A percentile compares a stretch with the other conserved stretches of the same genome.
Conservation (phyloP, 2,888 invertebrate species). For the Hypsopygia costalis region DNA sequence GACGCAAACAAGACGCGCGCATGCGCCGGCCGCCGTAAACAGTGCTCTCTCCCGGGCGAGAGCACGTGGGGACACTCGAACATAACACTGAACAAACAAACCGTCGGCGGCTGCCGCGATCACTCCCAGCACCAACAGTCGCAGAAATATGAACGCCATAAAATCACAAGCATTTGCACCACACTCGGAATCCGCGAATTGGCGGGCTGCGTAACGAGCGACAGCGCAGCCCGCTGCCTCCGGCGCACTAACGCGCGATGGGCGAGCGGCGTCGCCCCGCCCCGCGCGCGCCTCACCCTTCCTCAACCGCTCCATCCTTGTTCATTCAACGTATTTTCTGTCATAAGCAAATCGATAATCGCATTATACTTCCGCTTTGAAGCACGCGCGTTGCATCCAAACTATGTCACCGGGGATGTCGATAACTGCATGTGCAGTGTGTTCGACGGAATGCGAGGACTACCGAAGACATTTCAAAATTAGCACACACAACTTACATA, state of each 20-base stretch:
- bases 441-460: background rate
- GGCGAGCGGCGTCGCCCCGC: conserved; percentile 53
- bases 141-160: conserved; percentile 90
- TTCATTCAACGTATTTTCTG: conserved; percentile 79
- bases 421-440: conserved; percentile 2
- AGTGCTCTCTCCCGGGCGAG: conserved; percentile 49
- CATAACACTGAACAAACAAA: conserved; percentile 49
- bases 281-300: conserved; percentile 25
- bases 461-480: background rate
- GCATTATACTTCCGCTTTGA: conserved; percentile 76
- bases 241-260: conserved; percentile 28
- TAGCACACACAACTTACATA: background rate
- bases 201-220: conserved; percentile 68
- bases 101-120: conserved; percentile 73
- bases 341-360: conserved; percentile 79
- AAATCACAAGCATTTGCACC: conserved; percentile 86
- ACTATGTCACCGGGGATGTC: conserved; percentile 49
- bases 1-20: conserved; percentile 68
- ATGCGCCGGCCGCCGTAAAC: conserved; percentile 73
- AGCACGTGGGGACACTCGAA: conserved; percentile 47
- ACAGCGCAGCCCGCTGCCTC: conserved; percentile 32
- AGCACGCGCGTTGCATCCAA: conserved; percentile 70
- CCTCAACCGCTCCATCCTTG: conserved; percentile 39
- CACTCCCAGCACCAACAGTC: conserved; percentile 81
- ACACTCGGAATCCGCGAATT: conserved; percentile 62